These are phyloP conservation scores for Mesorhabditis sp. DNA, from an alignment of 2,888 invertebrate genomes.

Conservation along the genomic window DNA sequence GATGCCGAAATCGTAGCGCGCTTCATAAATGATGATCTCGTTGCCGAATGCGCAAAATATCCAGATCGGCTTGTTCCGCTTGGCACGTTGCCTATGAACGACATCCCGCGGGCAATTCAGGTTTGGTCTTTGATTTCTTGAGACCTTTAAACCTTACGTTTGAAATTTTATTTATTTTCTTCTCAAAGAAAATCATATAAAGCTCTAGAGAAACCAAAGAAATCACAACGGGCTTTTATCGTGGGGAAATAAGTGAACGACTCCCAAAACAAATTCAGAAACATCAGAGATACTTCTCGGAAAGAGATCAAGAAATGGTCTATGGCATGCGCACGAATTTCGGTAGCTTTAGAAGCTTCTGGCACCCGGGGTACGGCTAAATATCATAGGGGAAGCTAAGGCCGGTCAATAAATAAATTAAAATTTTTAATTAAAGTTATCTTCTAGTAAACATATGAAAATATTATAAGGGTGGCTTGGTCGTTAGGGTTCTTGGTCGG, in stretches of 20 bases:
- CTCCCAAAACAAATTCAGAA: no score
- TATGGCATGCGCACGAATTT: no score
- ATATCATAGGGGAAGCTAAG: not conserved
- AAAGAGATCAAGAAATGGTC: no score
- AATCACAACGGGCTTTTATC: no score
- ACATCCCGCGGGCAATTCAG: slow-evolving; percentile 62
- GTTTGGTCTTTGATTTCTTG: slow-evolving; percentile 18
- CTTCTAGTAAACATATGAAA: not conserved
- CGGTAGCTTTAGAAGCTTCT: no score
- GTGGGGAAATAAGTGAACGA: no score
- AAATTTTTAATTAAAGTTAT: slow-evolving; percentile 8
- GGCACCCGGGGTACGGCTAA: no score
- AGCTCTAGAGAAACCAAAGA: no score
- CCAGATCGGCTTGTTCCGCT: slow-evolving; percentile 63
- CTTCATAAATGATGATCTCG: slow-evolving; percentile 64
- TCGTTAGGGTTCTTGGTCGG: not conserved
- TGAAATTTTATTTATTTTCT: no score
- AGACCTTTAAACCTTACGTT: no score
- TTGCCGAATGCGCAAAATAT: slow-evolving; percentile 60
- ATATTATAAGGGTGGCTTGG: slow-evolving; percentile 6
- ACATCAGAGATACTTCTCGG: no score
- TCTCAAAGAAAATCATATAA: no score
- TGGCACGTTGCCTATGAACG: slow-evolving; percentile 65
- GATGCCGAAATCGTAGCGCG: slow-evolving; percentile 63
- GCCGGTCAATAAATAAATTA: slow-evolving; percentile 4